These are phyloP conservation scores for Cairina moschata DNA, from an alignment of 2,113 vertebrate genomes.

Conservation along the genomic window DNA sequence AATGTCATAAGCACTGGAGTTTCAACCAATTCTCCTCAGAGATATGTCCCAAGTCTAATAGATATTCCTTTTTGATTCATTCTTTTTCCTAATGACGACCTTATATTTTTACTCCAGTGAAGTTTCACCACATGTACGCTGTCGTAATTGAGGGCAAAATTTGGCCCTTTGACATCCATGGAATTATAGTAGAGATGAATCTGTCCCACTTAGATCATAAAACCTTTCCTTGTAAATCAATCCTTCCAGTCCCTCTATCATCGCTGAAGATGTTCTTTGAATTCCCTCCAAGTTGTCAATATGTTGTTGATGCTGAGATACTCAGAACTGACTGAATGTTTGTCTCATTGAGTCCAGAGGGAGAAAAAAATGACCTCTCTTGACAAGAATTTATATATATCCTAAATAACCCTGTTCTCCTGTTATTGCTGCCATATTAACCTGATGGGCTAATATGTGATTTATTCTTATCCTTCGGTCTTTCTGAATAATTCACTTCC, in stretches of 20 bases:
- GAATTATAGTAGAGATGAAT: conserved; percentile 53
- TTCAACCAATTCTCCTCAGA: not conserved
- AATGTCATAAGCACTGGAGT: not conserved
- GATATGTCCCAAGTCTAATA: not conserved
- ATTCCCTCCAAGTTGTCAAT: conserved; percentile 75
- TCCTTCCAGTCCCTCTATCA: conserved; percentile 71
- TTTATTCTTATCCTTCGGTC: conserved; percentile 39
- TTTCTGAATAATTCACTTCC: conserved; percentile 57
- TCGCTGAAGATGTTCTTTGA: conserved; percentile 70
- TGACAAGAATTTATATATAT: conserved; percentile 62
- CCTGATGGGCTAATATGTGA: conserved; percentile 57
- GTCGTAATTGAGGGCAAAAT: conserved; percentile 39
- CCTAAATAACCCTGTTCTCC: conserved; percentile 57
- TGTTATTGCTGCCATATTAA: conserved; percentile 62
- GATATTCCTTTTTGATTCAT: not conserved
- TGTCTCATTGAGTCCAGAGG: conserved; percentile 54
- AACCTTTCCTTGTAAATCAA: conserved; percentile 76
- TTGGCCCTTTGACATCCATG: conserved; percentile 51
- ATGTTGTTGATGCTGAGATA: conserved; percentile 65
- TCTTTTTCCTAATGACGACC: not conserved
- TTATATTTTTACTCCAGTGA: not conserved
- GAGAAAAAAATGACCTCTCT: conserved; percentile 40
- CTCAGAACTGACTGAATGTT: conserved; percentile 71
- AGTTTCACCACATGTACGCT: not conserved
- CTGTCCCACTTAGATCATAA: conserved; percentile 65